These are phyloP conservation scores for Edolisoma coerulescens DNA, from an alignment of 2,113 vertebrate genomes.

Conservation along the genomic window DNA sequence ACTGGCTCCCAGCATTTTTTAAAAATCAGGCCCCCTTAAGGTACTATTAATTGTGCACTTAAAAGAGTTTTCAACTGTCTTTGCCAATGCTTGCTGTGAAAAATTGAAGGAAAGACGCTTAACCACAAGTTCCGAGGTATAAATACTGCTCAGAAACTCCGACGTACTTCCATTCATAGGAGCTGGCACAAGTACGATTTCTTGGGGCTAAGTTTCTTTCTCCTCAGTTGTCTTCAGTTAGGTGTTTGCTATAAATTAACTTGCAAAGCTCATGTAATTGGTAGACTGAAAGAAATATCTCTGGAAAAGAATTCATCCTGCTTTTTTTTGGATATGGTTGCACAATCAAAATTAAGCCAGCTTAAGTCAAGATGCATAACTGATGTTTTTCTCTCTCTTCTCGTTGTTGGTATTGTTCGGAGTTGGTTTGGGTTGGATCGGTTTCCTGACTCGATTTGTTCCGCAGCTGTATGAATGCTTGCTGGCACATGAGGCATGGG, in stretches of 20 bases:
- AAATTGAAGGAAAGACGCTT: neutral
- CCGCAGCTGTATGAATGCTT: neutral
- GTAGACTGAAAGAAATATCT: neutral
- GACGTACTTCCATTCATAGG: neutral
- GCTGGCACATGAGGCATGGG: neutral
- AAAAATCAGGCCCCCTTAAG: neutral
- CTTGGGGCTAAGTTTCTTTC: neutral
- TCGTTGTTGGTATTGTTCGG: conserved; percentile 17
- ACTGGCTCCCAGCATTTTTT: neutral
- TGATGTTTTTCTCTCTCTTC: neutral
- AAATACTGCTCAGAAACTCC: neutral
- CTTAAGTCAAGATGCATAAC: neutral
- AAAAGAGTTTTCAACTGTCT: neutral
- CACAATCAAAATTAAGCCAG: neutral
- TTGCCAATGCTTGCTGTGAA: neutral
- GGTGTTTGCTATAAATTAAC: neutral
- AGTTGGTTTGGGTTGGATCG: neutral
- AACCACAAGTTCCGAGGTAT: neutral
- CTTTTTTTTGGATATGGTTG: neutral
- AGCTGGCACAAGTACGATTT: neutral
- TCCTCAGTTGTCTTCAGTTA: neutral
- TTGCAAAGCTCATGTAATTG: neutral
- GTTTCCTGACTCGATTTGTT: neutral
- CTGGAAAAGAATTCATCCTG: neutral
- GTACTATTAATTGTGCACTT: neutral